Percentiles rank a stretch among this genome's conserved stretches.
These are phyloP conservation scores for Tenthredo distinguenda DNA, from an alignment of 2,888 invertebrate species.

Conservation along the genomic window DNA sequence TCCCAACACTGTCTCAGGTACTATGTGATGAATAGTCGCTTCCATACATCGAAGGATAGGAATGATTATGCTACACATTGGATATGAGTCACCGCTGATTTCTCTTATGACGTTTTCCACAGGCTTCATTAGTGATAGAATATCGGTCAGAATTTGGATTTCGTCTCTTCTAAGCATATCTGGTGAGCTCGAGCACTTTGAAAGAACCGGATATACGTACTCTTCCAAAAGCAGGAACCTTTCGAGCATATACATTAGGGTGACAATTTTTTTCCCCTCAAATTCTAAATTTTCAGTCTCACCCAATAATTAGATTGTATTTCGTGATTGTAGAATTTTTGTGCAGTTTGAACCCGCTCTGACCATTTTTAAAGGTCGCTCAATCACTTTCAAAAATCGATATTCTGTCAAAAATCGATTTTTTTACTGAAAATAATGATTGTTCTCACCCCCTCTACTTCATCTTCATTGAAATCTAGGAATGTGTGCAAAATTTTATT, in stretches of 20 bases:
- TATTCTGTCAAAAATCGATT: no score
- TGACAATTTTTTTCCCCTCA: no score
- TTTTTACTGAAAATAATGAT: no score
- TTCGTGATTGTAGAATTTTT: no score
- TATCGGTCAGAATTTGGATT: slow-evolving; percentile 55
- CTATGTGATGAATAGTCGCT: background rate
- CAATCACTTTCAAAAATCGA: no score
- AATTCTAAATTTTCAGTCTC: no score
- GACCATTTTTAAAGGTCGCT: no score
- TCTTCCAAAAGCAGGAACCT: background rate
- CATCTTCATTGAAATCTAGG: no score
- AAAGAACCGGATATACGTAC: background rate
- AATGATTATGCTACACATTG: slow-evolving; percentile 60
- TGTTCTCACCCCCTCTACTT: no score
- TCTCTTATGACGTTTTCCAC: slow-evolving; percentile 58
- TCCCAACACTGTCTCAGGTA: slow-evolving; percentile 54
- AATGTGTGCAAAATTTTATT: no score
- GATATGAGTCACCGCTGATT: slow-evolving; percentile 59
- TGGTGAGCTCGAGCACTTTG: background rate
- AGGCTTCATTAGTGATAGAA: slow-evolving; percentile 56
- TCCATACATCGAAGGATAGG: slow-evolving; percentile 56
- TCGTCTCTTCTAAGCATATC: slow-evolving; percentile 53
- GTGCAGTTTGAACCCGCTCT: no score
- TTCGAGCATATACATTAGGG: background rate
- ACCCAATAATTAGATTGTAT: no score